Base-by-base conservation (phyloP, 2,797 vertebrate genomes). In the Garrulus glandarius region DNA sequence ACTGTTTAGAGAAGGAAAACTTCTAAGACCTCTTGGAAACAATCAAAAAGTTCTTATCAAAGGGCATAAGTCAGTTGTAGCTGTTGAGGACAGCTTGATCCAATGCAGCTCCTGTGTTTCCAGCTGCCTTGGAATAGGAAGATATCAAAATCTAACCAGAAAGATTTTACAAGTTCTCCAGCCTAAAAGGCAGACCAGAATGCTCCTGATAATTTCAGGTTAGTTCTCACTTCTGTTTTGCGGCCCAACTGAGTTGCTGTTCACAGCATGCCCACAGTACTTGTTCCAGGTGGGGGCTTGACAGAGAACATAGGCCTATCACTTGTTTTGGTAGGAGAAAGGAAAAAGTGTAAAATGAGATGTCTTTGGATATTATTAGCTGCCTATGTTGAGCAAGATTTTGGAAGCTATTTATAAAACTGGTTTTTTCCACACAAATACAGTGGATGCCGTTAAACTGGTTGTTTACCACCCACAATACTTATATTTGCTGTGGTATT, bases 401-500 rank as follows among this genome's bases (percentile, higher is more conserved):
- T 88, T 90, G 70, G 49, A 95, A 94, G 41, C 74, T 93, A 79
- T 78, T 90, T 93, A 52, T 87, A 78, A 70, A 91, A 49, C 23
- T n/a, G 15, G 0, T 84, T 50, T 76, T 84, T 65, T 41, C 56
- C 49, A 82, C 47, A 60, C 44, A 81, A 44, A 82, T 86, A 79
- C 27, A 44, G 52, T 74, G 83, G 70, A 46, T 92, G 80, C 68
- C 11, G 24, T 93, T 90, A 93, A 93, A 85, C 50, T 93, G 61
- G 86, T 77, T 96, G 60, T 91, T 96, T 95, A 85, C 82, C 92
- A 52, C 91, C 87, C 89, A 95, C 84, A 4, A 27, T 36, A 79
- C 76, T 76, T 95, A 63, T 1, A 76, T 91, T 93, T 92, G 32
- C 80, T 88, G 36, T 67, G 64, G 36, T 84, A 65, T 92, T 94